These are phyloP conservation scores for Pterophyllum scalare DNA, from an alignment of 2,113 vertebrate genomes.

Conservation along the genomic window DNA sequence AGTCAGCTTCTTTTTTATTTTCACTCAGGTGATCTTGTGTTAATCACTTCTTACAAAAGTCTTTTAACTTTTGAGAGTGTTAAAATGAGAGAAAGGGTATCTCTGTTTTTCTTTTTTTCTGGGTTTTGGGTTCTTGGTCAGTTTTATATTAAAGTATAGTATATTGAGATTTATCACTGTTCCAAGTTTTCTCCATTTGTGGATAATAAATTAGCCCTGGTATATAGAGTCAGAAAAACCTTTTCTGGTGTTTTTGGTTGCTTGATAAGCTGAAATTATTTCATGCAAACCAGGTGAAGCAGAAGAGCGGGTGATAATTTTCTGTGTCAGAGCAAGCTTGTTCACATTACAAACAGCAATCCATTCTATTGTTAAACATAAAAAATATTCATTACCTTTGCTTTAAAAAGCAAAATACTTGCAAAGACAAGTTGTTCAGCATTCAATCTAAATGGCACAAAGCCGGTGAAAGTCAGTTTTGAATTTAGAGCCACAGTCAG, in stretches of 20 bases:
- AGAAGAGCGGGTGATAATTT: not conserved
- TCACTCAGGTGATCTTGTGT: not conserved
- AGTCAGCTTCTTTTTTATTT: not conserved
- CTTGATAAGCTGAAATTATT: not conserved
- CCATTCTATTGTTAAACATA: not conserved
- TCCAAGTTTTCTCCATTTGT: no score
- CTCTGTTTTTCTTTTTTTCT: no score
- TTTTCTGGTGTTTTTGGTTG: not conserved
- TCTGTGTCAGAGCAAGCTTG: not conserved
- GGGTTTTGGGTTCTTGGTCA: no score
- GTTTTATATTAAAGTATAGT: no score
- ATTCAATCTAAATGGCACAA: not conserved
- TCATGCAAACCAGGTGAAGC: not conserved
- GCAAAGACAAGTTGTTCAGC: not conserved
- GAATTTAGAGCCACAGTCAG: not conserved
- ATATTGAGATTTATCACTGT: not conserved
- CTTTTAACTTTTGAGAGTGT: not conserved
- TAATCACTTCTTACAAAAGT: not conserved
- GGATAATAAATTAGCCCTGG: not conserved
- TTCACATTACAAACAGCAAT: not conserved
- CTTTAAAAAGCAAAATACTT: not conserved
- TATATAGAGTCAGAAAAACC: not conserved
- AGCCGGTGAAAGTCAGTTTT: not conserved
- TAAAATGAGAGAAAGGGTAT: no score
- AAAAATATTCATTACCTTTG: not conserved